These are phyloP conservation scores for Parambassis ranga DNA, from an alignment of 2,797 vertebrate species.

Conservation along the genomic window DNA sequence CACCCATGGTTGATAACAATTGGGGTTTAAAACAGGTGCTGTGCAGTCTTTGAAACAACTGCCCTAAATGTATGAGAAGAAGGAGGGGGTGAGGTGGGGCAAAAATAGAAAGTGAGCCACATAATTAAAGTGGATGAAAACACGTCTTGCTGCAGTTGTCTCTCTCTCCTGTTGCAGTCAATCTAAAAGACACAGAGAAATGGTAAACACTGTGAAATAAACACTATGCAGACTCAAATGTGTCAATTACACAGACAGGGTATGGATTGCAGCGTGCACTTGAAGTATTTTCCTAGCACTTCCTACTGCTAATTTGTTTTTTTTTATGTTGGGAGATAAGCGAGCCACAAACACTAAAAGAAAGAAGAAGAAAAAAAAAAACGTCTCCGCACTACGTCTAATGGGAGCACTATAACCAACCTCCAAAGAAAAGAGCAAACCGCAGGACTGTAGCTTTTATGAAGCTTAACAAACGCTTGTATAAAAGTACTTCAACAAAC, in stretches of 20 bases:
- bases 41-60: constrained; percentile 60
- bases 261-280: too few species aligned
- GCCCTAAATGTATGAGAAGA: constrained; percentile 46
- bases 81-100: not conserved
- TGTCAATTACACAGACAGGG: not conserved
- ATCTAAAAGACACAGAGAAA: constrained; percentile 22
- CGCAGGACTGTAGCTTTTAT: constrained; percentile 13
- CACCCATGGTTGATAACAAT: constrained; percentile 37
- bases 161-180: constrained; percentile 50
- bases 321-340: not conserved
- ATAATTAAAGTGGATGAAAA: constrained; percentile 61
- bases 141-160: constrained; percentile 27
- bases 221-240: not conserved
- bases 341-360: constrained; percentile 22
- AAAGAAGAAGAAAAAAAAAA: too few species aligned
- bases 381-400: not conserved
- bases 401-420: not conserved
- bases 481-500: not conserved
- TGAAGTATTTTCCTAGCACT: too few species aligned
- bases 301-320: constrained; percentile 1
- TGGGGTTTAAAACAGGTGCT: constrained; percentile 64
- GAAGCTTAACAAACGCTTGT: not conserved
- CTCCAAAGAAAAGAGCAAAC: constrained; percentile 4
- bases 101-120: constrained; percentile 66
- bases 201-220: not conserved